Base-by-base conservation (phyloP, 2,113 vertebrate species). In the Ariopsis seemanni region DNA sequence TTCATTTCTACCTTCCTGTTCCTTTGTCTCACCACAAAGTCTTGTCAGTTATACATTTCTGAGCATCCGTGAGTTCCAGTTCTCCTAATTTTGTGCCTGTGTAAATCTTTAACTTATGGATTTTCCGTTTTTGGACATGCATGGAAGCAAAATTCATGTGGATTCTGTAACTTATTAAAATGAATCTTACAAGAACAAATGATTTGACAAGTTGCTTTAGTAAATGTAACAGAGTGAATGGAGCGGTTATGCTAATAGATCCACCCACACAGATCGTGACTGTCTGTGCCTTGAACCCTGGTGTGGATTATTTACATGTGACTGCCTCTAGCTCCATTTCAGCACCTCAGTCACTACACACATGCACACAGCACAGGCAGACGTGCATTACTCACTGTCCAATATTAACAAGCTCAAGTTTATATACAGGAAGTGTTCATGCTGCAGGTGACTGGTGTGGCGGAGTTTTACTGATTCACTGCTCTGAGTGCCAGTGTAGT, bases 221-320 rank as follows among this genome's bases (percentile, higher is more conserved):
- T 78, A 78, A 27, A 78, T 2, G 2, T 7, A 79, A 57, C 52
- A 79, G n/a, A 30, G 27, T 22, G 55, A 60, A 30, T 12, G n/a
- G 34, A 60, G 55, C 17, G 10, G 17, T 60, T 60, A 60, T 81
- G 55, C 79, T 81, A 81, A 81, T 81, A 6, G 79, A 20, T 81
- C 55, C 55, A 4, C 79, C 79, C 79, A 34, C 79, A 22, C 79
- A 6, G 17, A 60, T 81, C 79, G 27, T 60, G 79, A 81, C 55
- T 60, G 55, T 81, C 79, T 81, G 79, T 12, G 27, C 57, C 57
- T 81, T 81, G 79, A 55, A 81, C 79, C 30, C 57, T 60, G 55
- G 30, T 42, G 30, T 81, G 57, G 55, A 60, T 60, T 58, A 81
- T 60, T 42, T 81, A 20, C 77, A 80, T 80, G 53, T 58, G 53